These are phyloP conservation scores for Calliphora vomitoria DNA, from an alignment of 2,888 invertebrate species.

Conservation along the genomic window DNA sequence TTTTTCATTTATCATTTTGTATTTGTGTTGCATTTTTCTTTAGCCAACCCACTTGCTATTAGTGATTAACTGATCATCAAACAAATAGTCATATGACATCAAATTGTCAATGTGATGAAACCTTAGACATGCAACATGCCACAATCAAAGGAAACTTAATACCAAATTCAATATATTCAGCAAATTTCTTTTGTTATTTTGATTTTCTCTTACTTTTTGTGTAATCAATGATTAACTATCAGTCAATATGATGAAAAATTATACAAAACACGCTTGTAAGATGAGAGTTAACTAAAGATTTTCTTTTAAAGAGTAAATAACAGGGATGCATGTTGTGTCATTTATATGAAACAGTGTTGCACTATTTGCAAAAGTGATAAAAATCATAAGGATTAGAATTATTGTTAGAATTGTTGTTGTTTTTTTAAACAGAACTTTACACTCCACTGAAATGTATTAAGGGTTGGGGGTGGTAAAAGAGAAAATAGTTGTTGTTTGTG, in stretches of 20 bases:
- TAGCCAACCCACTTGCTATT: not conserved
- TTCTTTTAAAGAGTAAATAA: constrained; percentile 3
- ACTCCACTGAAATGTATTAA: not conserved
- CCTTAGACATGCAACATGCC: constrained; percentile 19
- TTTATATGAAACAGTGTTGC: constrained; percentile 34
- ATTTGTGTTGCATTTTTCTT: not conserved
- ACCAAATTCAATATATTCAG: constrained; percentile 48
- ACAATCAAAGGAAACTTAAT: constrained; percentile 32
- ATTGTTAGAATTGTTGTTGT: constrained; percentile 5
- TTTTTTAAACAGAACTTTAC: constrained; percentile 28
- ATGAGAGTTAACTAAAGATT: constrained; percentile 27
- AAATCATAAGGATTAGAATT: constrained; percentile 54
- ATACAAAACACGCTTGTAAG: constrained; percentile 59
- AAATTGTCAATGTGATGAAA: constrained; percentile 56
- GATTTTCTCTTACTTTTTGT: no score
- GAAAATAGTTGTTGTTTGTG: not conserved
- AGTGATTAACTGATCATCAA: constrained; percentile 57
- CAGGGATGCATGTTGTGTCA: constrained; percentile 34
- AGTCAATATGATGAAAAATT: constrained; percentile 43
- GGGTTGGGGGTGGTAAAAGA: constrained; percentile 13
- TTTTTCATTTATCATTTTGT: not conserved
- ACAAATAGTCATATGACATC: constrained; percentile 58
- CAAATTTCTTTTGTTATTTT: constrained; percentile 9
- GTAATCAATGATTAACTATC: constrained; percentile 46
- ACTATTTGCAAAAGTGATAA: constrained; percentile 63